Percentiles rank a stretch among this genome's conserved stretches.
Conservation (phyloP, 1,140 invertebrate genomes). For the Cylas formicarius region DNA sequence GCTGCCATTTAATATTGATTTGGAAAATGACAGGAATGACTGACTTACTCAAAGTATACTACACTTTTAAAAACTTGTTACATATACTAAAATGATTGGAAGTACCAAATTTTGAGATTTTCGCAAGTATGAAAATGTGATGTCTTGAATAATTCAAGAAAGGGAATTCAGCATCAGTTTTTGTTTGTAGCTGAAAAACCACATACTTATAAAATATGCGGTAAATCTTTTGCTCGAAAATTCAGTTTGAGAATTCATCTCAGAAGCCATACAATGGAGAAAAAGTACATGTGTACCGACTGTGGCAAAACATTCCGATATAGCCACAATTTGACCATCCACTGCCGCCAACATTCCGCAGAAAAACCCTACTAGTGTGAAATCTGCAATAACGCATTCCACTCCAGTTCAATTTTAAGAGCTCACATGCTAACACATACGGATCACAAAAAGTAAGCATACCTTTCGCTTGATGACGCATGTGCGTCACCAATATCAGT, state of each 20-base stretch:
- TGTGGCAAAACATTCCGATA: constrained; percentile 60
- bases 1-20: too few species aligned
- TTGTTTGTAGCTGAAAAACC: constrained; percentile 46
- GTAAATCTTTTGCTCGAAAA: constrained; percentile 50
- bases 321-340: constrained; percentile 71
- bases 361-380: constrained; percentile 52
- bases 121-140: neutral
- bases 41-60: neutral
- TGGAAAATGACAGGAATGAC: too few species aligned
- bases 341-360: constrained; percentile 68
- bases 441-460: constrained; percentile 37
- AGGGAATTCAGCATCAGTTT: too few species aligned
- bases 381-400: constrained; percentile 47
- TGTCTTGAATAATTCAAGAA: constrained; percentile 4
- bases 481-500: too few species aligned
- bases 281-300: constrained; percentile 54
- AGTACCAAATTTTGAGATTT: too few species aligned
- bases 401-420: constrained; percentile 71
- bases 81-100: too few species aligned
- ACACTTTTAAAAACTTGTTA: neutral
- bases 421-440: constrained; percentile 76
- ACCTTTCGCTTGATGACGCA: neutral
- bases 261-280: constrained; percentile 58
- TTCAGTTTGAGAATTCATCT: constrained; percentile 55
- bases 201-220: constrained; percentile 50